A percentile compares a stretch with the other conserved stretches of the same genome.
Evolutionary conservation across 2,888 invertebrate genomes (phyloP).

Genomic region (Beris morrisii): DNA sequence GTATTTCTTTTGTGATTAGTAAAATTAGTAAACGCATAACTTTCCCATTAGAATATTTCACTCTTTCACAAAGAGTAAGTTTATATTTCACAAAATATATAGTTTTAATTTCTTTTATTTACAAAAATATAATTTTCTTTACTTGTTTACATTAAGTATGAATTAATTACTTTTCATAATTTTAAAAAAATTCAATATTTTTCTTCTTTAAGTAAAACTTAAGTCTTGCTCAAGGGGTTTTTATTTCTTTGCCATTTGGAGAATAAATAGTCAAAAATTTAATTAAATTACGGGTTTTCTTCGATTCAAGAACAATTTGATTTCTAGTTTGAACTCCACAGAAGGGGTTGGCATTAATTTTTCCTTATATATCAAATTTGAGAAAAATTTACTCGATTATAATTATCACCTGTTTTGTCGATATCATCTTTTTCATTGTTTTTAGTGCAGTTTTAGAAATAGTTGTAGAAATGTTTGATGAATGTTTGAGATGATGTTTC

Average conservation of each 20-base stretch:
- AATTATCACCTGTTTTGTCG: slow-evolving; percentile 40
- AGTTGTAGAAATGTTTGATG: slow-evolving; percentile 26
- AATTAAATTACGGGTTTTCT: too few relatives aligned
- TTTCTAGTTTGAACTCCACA: too few relatives aligned
- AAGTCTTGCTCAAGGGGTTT: too few relatives aligned
- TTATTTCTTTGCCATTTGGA: too few relatives aligned
- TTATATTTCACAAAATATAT: slow-evolving; percentile 5
- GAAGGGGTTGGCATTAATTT: too few relatives aligned
- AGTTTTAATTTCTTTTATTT: background rate
- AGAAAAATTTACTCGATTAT: slow-evolving; percentile 34
- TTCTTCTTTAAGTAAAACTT: too few relatives aligned
- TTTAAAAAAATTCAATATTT: too few relatives aligned
- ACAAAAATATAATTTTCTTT: background rate
- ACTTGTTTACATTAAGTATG: background rate
- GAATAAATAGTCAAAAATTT: too few relatives aligned
- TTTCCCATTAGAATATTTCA: slow-evolving; percentile 34
- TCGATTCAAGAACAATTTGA: too few relatives aligned
- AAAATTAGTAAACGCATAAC: slow-evolving; percentile 38
- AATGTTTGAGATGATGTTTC: slow-evolving; percentile 30
- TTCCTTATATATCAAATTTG: background rate
- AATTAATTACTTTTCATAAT: background rate
- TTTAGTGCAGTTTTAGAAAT: slow-evolving; percentile 14
- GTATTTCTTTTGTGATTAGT: background rate
- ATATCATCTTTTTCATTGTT: slow-evolving; percentile 28
- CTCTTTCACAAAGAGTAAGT: background rate